These are phyloP conservation scores for Somateria mollissima DNA, from an alignment of 2,797 vertebrate species.

Conservation along the genomic window DNA sequence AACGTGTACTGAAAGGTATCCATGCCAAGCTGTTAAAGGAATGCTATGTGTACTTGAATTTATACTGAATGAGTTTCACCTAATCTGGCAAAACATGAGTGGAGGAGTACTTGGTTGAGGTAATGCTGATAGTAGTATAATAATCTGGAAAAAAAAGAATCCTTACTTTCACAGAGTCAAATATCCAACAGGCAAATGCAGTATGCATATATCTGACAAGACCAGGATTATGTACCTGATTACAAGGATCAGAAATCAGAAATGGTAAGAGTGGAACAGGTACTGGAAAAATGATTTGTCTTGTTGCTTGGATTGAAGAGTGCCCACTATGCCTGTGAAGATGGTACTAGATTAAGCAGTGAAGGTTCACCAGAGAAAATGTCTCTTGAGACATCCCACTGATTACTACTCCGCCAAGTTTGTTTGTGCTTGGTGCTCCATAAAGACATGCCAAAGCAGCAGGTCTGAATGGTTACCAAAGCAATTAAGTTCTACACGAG, in stretches of 20 bases:
- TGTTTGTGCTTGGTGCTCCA: neutral
- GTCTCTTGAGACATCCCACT: neutral
- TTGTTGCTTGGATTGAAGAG: constrained; percentile 2
- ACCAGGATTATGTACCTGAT: neutral
- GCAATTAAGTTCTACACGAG: neutral
- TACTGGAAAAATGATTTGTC: neutral
- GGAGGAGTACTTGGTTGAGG: constrained; percentile 16
- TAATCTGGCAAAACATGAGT: constrained; percentile 18
- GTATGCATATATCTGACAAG: neutral
- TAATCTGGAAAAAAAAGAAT: neutral
- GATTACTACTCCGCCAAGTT: accelerated
- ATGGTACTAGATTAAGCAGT: neutral
- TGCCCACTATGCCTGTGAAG: neutral
- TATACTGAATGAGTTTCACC: neutral
- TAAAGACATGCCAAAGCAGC: neutral
- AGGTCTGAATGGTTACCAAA: neutral
- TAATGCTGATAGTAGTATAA: neutral
- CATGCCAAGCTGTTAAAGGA: neutral
- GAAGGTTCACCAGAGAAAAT: neutral
- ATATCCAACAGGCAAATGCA: constrained; percentile 55
- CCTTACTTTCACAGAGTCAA: constrained; percentile 12
- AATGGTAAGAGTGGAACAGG: neutral
- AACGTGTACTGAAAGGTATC: neutral
- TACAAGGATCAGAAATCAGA: neutral
- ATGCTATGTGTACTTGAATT: neutral